A percentile compares a stretch with the other conserved stretches of the same genome.
These are phyloP conservation scores for Callaeas wilsoni DNA, from an alignment of 2,113 vertebrate genomes.

Conservation along the genomic window DNA sequence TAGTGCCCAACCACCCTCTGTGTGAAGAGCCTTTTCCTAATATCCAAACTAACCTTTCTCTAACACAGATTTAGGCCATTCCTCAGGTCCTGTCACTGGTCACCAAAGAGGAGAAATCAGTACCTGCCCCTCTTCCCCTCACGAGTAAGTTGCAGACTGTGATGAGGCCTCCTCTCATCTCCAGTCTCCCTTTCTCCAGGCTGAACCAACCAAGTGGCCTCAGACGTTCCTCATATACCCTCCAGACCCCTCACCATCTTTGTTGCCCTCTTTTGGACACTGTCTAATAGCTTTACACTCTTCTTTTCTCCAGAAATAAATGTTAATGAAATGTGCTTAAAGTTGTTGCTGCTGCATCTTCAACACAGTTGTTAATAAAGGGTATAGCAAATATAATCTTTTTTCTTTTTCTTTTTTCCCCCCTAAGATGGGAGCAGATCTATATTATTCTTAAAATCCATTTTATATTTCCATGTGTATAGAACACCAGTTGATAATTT, in stretches of 20 bases:
- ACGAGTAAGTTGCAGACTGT: background rate
- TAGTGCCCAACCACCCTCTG: background rate
- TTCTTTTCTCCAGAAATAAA: background rate
- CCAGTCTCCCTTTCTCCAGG: background rate
- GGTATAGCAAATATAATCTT: background rate
- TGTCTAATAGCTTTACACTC: background rate
- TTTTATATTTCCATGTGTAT: background rate
- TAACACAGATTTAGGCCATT: background rate
- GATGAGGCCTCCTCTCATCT: too few species aligned
- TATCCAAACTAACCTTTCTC: background rate
- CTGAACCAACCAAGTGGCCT: background rate
- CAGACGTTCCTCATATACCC: fast-evolving
- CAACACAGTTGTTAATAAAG: background rate
- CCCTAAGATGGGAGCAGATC: background rate
- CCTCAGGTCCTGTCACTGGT: background rate
- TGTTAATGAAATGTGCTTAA: background rate
- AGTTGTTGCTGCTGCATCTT: background rate
- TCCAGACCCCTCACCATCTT: background rate
- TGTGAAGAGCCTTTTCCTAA: background rate
- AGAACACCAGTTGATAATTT: background rate
- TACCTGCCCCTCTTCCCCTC: background rate
- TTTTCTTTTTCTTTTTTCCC: fast-evolving
- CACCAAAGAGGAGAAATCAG: too few species aligned
- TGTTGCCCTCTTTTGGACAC: background rate
- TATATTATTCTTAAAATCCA: background rate